Evolutionary conservation across 2,113 vertebrate genomes (phyloP), one percentile per base, ranked within the genome.

Genomic region (Stigmatopora nigra): DNA sequence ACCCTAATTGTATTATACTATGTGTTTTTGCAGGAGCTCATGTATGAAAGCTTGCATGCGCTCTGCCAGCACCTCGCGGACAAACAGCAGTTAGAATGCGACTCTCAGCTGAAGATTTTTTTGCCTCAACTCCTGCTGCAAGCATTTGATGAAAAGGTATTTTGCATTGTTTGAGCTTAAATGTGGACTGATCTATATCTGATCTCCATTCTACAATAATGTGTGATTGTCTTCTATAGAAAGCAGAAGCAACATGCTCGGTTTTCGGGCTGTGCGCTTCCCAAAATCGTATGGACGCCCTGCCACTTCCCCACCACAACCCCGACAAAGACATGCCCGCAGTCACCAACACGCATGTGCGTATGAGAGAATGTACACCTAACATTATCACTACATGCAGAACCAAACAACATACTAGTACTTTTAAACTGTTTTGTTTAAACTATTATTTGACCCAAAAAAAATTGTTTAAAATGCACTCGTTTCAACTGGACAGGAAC

Each of bases 181-280:
- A 20, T 16, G 16, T 31, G 45, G 1, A 57, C 17, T 36, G 11
- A 68, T 35, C 45, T 16, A 19, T 16, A 19, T 55, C 6, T 22
- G 13, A 3, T 14, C 13, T 35, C 4, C 14, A 3, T 35, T 16
- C 19, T 10, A 52, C 6, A 3, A 49, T 52, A 17, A 69, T 44
- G 9, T 45, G 19, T 19, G 14, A 51, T 58, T 16, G 3, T 14
- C 0, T 72, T 56, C 64, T 70, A 61, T 57, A 95, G 92, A 84
- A 85, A n/a, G 85, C 90, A 0, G 67, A 12, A 0, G 68, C 72
- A 10, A 22, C 89, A 31, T 98, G 95, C 14, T 17, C 63, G 36
- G 22, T 3, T 0, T 65, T 95, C 48, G 75, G 89, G 45, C 73
- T 95, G 17, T 96, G 94, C 65, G 66, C 59, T 15, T 49, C 58